These are phyloP conservation scores for Dromococcyx pavoninus DNA, from an alignment of 2,797 vertebrate species.

Conservation along the genomic window DNA sequence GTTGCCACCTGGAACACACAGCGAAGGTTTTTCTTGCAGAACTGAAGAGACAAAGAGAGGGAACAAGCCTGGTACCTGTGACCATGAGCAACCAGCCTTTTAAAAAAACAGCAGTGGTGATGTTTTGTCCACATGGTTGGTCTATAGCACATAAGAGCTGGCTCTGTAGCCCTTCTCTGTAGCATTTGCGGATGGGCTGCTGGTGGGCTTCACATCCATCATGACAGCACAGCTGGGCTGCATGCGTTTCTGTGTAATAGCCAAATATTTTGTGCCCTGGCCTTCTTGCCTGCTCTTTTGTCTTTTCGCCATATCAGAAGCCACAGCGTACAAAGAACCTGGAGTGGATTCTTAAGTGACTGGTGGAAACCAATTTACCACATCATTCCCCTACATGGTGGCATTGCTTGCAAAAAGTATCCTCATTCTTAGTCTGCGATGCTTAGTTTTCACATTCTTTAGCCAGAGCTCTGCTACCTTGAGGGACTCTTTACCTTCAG, in stretches of 20 bases:
- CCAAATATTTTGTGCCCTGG: neutral
- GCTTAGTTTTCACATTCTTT: neutral
- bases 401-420: neutral
- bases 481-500: neutral
- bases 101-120: neutral
- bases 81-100: neutral
- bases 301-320: neutral
- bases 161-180: neutral
- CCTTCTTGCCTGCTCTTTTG: neutral
- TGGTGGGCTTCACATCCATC: neutral
- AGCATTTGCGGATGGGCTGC: neutral
- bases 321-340: neutral
- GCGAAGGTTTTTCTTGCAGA: neutral
- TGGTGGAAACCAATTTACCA: neutral
- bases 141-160: neutral
- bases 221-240: neutral
- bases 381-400: neutral
- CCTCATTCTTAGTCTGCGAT: neutral
- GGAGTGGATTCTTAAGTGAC: neutral
- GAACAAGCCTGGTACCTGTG: neutral
- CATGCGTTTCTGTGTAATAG: neutral
- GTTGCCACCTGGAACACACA: accelerated
- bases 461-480: neutral
- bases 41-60: neutral
- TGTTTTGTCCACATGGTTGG: neutral